Base-by-base conservation (phyloP, 2,797 vertebrate genomes). In the Chloroceryle inda region DNA sequence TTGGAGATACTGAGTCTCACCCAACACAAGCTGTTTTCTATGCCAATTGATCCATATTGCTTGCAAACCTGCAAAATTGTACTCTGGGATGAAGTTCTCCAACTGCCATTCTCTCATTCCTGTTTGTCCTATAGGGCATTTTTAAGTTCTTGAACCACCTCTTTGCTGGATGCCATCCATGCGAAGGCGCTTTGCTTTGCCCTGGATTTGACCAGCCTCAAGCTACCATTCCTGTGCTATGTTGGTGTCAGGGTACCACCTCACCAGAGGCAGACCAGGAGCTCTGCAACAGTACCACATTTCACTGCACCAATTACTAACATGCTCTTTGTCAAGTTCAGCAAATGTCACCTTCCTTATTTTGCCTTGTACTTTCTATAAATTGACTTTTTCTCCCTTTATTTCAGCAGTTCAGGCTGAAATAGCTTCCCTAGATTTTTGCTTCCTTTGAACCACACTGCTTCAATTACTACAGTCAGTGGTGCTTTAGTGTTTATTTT, bases 401-500 rank as follows among this genome's bases (percentile, higher is more conserved):
- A 47, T 74, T 67, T 71, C 42, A 78, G 42, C 10, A 37, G 31
- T 31, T 69, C 38, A 71, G 68, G n/a, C 33, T 47, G 33, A 37
- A 35, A 83, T 85, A n/a, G 7, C 19, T 89, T 84, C 8, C 4
- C 33, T 45, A 35, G 23, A 19, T 82, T 85, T 81, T 66, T 73
- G 15, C 29, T 53, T 92, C 23, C 52, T 85, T 78, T 85, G 73
- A 83, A 47, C 22, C 14, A 27, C 15, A 3, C 13, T 42, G 6
- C 44, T 85, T 58, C 81, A 83, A 20, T 64, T 77, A 35, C 45
- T 67, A 26, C 3, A 69, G 31, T n/a, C 29, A 38, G 20, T 37
- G 45, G 38, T 89, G n/a, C 38, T 82, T 83, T 55, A 49, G 24
- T 45, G 20, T 73, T 95, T 89, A 73, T 88, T 91, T 86, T 89